Evolutionary conservation across 2,888 invertebrate genomes (phyloP), one percentile per base, ranked within the genome.

Genomic region (Muschampia plurimacula): DNA sequence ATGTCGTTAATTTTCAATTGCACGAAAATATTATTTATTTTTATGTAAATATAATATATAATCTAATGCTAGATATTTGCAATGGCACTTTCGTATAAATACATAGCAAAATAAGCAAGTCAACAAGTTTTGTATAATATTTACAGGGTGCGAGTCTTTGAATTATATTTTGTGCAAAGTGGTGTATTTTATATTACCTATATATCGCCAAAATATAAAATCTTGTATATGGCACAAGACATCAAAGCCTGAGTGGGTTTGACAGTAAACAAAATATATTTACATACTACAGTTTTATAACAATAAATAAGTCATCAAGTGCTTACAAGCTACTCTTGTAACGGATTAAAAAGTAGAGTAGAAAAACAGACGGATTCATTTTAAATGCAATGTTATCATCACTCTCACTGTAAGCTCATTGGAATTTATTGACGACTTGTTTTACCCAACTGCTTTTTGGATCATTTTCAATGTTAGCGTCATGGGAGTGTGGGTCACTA

Each of bases 401-500:
- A 87, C 84, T 81, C 67, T 36, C 10, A 52, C 46, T 75, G 65
- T 79, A 84, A 86, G 80, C 81, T 92, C 84, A 96, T 94, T 97
- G 96, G 83, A 97, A 96, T 92, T 96, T 96, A 78, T 96, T 96
- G 13, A 97, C 96, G 81, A 97, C 96, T 81, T 97, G 96, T 82
- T 96, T 96, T 0, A 97, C 97, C 97, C 97, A 97, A 80, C 95
- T 94, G 44, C 96, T 96, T 89, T 95, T 95, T 5, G 89, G 84
- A 73, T 92, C 92, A 8, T 83, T 82, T 64, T 87, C 82, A 67
- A 76, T 76, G 39, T 80, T 81, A 57, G 74, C 32, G 78, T 80
- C 76, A 32, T 72, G 32, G 13, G 7, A 44, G 39, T 69, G 84
- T 76, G 79, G 77, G 75, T 85, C 87, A 75, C 77, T 81, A 76